Evolutionary conservation across 1,140 invertebrate species (phyloP).

Genomic region (Oryzaephilus surinamensis): DNA sequence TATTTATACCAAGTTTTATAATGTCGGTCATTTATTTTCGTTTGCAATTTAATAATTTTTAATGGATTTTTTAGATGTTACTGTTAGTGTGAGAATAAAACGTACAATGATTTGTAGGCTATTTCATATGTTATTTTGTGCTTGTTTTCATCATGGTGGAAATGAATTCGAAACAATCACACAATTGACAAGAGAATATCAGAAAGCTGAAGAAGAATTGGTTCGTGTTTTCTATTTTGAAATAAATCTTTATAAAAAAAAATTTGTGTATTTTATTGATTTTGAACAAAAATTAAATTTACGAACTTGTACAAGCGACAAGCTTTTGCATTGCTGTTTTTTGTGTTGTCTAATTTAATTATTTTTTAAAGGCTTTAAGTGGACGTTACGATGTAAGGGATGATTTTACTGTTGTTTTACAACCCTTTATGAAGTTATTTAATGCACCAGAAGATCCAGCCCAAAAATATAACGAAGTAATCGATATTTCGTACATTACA

Average conservation of each 20-base stretch:
- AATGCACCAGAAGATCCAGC: constrained; percentile 39
- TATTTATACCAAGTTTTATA: neutral
- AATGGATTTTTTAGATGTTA: constrained; percentile 45
- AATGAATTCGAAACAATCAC: constrained; percentile 45
- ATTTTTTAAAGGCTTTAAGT: constrained; percentile 40
- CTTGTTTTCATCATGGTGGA: constrained; percentile 56
- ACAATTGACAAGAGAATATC: constrained; percentile 48
- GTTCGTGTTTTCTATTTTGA: constrained; percentile 31
- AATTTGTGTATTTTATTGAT: neutral
- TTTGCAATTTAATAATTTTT: constrained; percentile 1
- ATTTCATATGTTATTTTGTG: constrained; percentile 58
- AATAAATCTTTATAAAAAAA: neutral
- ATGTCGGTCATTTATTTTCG: neutral
- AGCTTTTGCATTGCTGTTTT: neutral
- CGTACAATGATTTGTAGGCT: constrained; percentile 54
- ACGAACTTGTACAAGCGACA: neutral
- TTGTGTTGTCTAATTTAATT: neutral
- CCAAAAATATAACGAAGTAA: constrained; percentile 35
- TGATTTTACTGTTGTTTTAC: constrained; percentile 60
- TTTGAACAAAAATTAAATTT: neutral
- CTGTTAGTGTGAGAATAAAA: constrained; percentile 53
- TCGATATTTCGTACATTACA: constrained; percentile 58
- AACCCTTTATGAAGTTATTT: constrained; percentile 50
- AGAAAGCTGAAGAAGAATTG: constrained; percentile 49
- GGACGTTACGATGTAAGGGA: constrained; percentile 45